phyloP scores from a whole-genome alignment of 2,113 vertebrate species.

The Sorex fumeus region DNA sequence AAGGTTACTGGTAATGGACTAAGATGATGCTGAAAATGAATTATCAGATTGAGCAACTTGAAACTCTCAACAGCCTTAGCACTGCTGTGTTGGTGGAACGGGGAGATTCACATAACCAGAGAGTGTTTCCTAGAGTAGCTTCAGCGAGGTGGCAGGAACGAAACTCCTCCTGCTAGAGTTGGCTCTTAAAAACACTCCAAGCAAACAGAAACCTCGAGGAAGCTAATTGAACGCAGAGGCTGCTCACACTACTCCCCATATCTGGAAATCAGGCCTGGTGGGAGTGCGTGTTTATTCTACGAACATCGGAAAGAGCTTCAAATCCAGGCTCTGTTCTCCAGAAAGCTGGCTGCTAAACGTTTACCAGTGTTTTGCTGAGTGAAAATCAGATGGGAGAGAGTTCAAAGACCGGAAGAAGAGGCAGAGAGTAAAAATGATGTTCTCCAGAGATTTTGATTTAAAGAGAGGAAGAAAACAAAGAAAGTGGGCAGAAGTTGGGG shows the following conservation, averaged over 20 bases:
- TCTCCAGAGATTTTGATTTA: not conserved
- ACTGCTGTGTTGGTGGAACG: not conserved
- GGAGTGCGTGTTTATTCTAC: not conserved
- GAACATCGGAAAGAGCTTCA: slow-evolving; percentile 5
- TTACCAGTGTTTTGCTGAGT: not conserved
- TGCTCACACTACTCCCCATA: not conserved
- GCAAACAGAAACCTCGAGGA: not conserved
- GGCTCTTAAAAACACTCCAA: too few relatives aligned
- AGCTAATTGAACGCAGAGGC: not conserved
- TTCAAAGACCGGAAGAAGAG: not conserved
- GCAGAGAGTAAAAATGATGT: not conserved
- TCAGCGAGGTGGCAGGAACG: not conserved
- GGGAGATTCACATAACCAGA: not conserved
- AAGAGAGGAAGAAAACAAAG: not conserved
- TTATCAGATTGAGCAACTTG: not conserved
- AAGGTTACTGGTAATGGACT: not conserved
- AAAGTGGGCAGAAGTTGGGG: not conserved
- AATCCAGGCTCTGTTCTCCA: not conserved
- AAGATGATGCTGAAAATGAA: not conserved
- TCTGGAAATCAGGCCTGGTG: not conserved
- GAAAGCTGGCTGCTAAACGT: not conserved
- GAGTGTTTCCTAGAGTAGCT: not conserved
- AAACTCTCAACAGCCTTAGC: not conserved
- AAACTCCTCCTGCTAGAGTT: not conserved
- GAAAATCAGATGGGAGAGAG: not conserved